Evolutionary conservation across 2,888 invertebrate genomes (phyloP).

Genomic region (Hypena proboscidalis): DNA sequence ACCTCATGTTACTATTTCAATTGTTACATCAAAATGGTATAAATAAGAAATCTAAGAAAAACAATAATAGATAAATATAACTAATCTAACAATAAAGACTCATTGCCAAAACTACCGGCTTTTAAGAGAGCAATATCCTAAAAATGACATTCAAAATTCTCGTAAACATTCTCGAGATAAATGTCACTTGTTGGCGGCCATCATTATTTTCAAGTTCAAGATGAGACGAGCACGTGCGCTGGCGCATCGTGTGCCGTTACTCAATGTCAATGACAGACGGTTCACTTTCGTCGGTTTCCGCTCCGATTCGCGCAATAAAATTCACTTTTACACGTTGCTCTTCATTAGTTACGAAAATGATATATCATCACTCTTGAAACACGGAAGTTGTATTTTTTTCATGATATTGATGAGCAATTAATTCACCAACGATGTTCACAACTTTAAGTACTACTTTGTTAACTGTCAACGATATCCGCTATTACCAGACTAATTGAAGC

Average conservation of each 20-base stretch:
- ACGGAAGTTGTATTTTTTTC: background rate
- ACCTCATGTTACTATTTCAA: background rate
- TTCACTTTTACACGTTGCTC: constrained; percentile 14
- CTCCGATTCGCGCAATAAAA: constrained; percentile 35
- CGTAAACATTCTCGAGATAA: constrained; percentile 46
- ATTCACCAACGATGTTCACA: background rate
- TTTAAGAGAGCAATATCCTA: background rate
- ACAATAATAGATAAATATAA: too few relatives aligned
- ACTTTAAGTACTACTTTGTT: background rate
- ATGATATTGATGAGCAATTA: background rate
- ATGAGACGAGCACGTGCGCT: constrained; percentile 57
- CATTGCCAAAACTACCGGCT: too few relatives aligned
- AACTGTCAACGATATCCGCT: constrained; percentile 21
- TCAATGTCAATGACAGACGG: constrained; percentile 73
- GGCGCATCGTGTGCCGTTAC: constrained; percentile 51
- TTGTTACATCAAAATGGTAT: too few relatives aligned
- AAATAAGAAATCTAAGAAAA: too few relatives aligned
- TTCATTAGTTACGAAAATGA: constrained; percentile 1
- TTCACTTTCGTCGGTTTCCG: constrained; percentile 66
- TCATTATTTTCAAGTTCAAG: constrained; percentile 74
- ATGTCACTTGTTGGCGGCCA: constrained; percentile 58
- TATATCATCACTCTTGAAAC: background rate
- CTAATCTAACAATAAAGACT: too few relatives aligned
- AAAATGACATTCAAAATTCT: constrained; percentile 17
- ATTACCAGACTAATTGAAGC: constrained; percentile 21